phyloP scores from a whole-genome alignment of 1,140 invertebrate genomes.

The Eulimnadia texana region DNA sequence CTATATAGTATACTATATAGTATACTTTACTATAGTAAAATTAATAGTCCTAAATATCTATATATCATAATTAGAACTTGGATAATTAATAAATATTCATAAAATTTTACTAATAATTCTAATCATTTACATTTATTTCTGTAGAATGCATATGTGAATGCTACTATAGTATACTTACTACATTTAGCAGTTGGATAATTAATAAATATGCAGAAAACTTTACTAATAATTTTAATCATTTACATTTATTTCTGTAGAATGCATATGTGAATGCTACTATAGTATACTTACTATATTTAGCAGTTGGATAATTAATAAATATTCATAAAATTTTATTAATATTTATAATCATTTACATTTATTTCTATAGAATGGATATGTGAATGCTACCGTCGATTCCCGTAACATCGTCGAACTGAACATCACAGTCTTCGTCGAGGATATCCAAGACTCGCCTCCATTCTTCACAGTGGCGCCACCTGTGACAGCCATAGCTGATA shows the following conservation, averaged over 20 bases:
- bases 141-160: slow-evolving; percentile 73
- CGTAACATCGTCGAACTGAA: slow-evolving; percentile 67
- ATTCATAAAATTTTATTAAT: neutral
- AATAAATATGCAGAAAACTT: neutral
- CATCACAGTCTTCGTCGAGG: slow-evolving; percentile 61
- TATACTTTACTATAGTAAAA: too few relatives aligned
- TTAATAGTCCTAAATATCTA: too few relatives aligned
- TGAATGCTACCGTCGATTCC: slow-evolving; percentile 58
- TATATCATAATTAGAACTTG: neutral
- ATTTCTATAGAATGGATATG: slow-evolving; percentile 56
- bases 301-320: neutral
- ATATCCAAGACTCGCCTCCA: slow-evolving; percentile 73
- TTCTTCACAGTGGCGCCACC: slow-evolving; percentile 65
- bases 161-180: too few relatives aligned
- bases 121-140: neutral
- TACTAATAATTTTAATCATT: neutral
- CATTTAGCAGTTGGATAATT: neutral
- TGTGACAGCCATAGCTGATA: slow-evolving; percentile 49
- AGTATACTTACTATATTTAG: too few relatives aligned
- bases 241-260: slow-evolving; percentile 39
- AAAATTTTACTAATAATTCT: neutral
- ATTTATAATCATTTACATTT: neutral
- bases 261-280: too few relatives aligned
- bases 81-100: neutral
- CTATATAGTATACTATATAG: too few relatives aligned